Evolutionary conservation across 2,888 invertebrate genomes (phyloP).

Genomic region (Cephus spinipes): DNA sequence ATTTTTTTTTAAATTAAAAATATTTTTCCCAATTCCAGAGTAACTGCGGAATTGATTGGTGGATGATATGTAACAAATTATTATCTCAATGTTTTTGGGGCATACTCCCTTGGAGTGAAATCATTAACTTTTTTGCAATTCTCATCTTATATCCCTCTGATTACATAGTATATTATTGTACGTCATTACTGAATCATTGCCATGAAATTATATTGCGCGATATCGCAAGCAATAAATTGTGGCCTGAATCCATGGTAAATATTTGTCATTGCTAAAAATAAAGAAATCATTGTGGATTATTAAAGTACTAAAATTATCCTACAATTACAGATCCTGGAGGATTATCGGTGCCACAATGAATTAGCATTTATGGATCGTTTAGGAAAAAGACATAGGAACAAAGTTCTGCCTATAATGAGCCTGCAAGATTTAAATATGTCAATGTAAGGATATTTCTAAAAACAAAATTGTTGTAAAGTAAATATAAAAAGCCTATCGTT

Average conservation of each 20-base stretch:
- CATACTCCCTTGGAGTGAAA: slow-evolving; percentile 59
- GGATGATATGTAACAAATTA: slow-evolving; percentile 58
- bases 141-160: slow-evolving; percentile 59
- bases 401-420: slow-evolving; percentile 53
- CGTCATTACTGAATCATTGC: slow-evolving; percentile 55
- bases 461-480: background rate
- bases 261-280: background rate
- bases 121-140: slow-evolving; percentile 55
- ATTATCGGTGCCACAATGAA: slow-evolving; percentile 55
- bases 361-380: slow-evolving; percentile 59
- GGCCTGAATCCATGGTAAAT: slow-evolving; percentile 60
- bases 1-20: background rate
- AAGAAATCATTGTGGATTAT: background rate
- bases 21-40: slow-evolving; percentile 37
- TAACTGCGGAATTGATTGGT: slow-evolving; percentile 58
- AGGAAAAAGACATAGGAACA: slow-evolving; percentile 57
- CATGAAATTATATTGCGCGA: slow-evolving; percentile 49
- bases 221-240: slow-evolving; percentile 50
- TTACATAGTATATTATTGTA: slow-evolving; percentile 60
- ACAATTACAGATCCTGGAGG: slow-evolving; percentile 46
- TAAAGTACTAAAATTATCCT: background rate
- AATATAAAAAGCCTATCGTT: background rate
- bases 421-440: slow-evolving; percentile 5
- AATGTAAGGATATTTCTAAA: background rate
- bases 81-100: slow-evolving; percentile 60